Percentiles rank a stretch among this genome's conserved stretches.
These are phyloP conservation scores for Camptogramma bilineatum DNA, from an alignment of 2,888 invertebrate species.

Conservation along the genomic window DNA sequence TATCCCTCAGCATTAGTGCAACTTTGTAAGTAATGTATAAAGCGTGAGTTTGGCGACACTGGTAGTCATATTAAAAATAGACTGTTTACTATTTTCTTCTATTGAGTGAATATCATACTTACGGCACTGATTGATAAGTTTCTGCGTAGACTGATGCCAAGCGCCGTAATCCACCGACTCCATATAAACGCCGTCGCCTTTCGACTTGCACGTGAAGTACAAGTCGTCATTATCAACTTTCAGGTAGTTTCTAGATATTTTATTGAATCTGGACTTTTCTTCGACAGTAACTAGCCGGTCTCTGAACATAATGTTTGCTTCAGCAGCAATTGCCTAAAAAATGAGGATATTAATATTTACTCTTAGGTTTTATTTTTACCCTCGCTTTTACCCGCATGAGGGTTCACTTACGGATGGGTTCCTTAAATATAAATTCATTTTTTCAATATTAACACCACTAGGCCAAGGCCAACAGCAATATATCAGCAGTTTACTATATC, in stretches of 20 bases:
- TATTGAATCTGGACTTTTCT: conserved; percentile 87
- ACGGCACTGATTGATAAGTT: conserved; percentile 88
- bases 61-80: neutral
- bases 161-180: conserved; percentile 82
- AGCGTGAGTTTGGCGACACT: too few species aligned
- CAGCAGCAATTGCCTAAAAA: conserved; percentile 88
- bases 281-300: conserved; percentile 89
- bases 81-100: neutral
- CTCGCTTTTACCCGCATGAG: too few species aligned
- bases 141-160: conserved; percentile 87
- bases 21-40: too few species aligned
- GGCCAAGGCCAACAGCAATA: too few species aligned
- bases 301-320: conserved; percentile 90
- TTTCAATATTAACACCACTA: too few species aligned
- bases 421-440: too few species aligned
- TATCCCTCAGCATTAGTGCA: too few species aligned
- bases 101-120: conserved; percentile 53
- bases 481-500: too few species aligned
- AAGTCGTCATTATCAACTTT: conserved; percentile 58
- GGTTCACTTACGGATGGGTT: too few species aligned
- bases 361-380: too few species aligned
- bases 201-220: conserved; percentile 62
- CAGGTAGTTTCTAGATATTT: conserved; percentile 83
- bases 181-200: conserved; percentile 70
- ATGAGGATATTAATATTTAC: neutral